These are phyloP conservation scores for Formicarius rufipectus DNA, from an alignment of 2,113 vertebrate genomes.

Conservation along the genomic window DNA sequence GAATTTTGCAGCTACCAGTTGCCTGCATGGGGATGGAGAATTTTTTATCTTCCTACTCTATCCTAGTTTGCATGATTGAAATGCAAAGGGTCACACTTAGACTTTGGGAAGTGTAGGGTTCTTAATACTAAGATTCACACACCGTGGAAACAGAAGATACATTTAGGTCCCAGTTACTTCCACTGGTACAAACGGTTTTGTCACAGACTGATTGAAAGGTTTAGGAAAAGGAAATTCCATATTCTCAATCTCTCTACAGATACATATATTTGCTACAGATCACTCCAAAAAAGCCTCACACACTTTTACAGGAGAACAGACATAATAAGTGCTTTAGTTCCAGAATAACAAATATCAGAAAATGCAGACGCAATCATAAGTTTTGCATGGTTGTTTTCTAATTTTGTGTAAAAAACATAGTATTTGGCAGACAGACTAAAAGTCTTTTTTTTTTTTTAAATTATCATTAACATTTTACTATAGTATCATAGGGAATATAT, in stretches of 20 bases:
- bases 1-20: not conserved
- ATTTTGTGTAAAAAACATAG: not conserved
- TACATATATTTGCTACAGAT: not conserved
- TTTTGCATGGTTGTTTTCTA: not conserved
- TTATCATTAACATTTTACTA: not conserved
- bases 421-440: slow-evolving; percentile 33
- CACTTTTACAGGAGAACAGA: not conserved
- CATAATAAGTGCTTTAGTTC: not conserved
- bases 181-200: not conserved
- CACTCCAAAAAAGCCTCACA: not conserved
- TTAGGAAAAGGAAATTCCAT: not conserved
- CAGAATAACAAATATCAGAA: not conserved
- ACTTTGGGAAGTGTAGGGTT: not conserved
- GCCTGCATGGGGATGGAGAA: not conserved
- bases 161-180: not conserved
- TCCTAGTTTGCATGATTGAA: not conserved
- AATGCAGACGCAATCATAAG: not conserved
- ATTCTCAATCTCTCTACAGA: not conserved
- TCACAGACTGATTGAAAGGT: not conserved
- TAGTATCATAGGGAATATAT: not conserved
- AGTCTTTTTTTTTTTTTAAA: not conserved
- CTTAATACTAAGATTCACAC: not conserved
- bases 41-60: not conserved
- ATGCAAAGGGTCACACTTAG: not conserved
- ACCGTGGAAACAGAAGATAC: not conserved